phyloP scores from a whole-genome alignment of 2,888 invertebrate species.

The Drosophila merina region DNA sequence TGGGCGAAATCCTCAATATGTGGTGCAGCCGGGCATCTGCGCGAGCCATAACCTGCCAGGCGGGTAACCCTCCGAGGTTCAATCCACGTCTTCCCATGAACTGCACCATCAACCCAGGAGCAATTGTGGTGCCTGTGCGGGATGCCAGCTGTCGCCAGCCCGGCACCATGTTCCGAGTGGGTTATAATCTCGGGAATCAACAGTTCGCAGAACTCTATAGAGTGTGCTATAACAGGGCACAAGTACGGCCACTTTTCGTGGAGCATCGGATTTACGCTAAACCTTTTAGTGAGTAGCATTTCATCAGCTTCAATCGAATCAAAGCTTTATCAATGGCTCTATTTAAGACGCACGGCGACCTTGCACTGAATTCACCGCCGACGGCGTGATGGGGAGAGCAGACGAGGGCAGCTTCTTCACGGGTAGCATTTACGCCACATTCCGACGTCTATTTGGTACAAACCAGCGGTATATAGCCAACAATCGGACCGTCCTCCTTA shows the following conservation, averaged over 20 bases:
- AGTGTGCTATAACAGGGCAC: constrained; percentile 32
- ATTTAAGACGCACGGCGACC: constrained; percentile 31
- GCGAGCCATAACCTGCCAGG: constrained; percentile 15
- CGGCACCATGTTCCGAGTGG: constrained; percentile 30
- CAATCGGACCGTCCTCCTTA: constrained; percentile 53
- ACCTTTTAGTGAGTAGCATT: constrained; percentile 35
- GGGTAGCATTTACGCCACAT: constrained; percentile 25
- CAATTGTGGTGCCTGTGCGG: constrained; percentile 1
- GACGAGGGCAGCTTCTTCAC: constrained; percentile 32
- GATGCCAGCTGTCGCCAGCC: constrained; percentile 27
- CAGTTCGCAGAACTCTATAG: constrained; percentile 42
- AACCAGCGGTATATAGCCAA: constrained; percentile 36
- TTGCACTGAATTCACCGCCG: constrained; percentile 28
- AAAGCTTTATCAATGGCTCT: not conserved
- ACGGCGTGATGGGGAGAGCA: constrained; percentile 17
- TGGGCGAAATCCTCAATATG: constrained; percentile 29
- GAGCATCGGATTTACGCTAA: constrained; percentile 37
- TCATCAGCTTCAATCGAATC: not conserved
- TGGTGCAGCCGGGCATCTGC: constrained; percentile 26
- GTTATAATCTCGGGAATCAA: constrained; percentile 19
- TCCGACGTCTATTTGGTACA: constrained; percentile 39
- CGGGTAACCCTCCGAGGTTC: constrained; percentile 1
- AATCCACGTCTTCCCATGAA: constrained; percentile 25
- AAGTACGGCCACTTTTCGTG: constrained; percentile 17
- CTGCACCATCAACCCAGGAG: constrained; percentile 5